A percentile compares a stretch with the other conserved stretches of the same genome.
Conservation (phyloP, 2,113 vertebrate species). For the Zapornia atra region DNA sequence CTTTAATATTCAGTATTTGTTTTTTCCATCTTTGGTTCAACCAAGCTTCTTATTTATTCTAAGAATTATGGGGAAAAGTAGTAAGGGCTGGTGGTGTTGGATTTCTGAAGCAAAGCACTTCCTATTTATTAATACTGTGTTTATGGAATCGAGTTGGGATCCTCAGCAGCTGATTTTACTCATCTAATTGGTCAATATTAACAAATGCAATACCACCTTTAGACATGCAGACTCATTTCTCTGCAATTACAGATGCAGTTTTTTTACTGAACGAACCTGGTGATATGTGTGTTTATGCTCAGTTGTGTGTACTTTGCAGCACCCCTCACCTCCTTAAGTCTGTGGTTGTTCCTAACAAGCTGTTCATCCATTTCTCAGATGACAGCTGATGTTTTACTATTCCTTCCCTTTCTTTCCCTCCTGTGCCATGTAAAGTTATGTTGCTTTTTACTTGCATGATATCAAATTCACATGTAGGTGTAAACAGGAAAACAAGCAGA, state of each 20-base stretch:
- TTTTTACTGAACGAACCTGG: background rate
- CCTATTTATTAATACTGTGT: background rate
- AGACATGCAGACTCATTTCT: background rate
- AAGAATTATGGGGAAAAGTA: background rate
- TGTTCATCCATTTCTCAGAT: background rate
- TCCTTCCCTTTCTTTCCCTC: background rate
- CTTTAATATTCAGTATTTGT: background rate
- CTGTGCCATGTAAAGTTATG: background rate
- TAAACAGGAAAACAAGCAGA: background rate
- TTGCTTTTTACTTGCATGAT: background rate
- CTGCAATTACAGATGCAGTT: background rate
- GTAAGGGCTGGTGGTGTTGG: background rate
- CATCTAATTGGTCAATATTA: background rate
- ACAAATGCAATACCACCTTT: background rate
- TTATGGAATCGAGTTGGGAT: background rate
- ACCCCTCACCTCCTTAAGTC: background rate
- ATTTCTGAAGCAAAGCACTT: background rate
- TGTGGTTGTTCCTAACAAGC: background rate
- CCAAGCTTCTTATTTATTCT: background rate
- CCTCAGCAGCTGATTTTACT: background rate
- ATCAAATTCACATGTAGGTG: background rate
- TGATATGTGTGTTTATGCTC: background rate
- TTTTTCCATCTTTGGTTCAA: background rate
- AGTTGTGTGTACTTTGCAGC: background rate
- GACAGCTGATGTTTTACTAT: background rate